A percentile compares a stretch with the other conserved stretches of the same genome.
Conservation (phyloP, 1,140 invertebrate genomes). For the Triops cancriformis region DNA sequence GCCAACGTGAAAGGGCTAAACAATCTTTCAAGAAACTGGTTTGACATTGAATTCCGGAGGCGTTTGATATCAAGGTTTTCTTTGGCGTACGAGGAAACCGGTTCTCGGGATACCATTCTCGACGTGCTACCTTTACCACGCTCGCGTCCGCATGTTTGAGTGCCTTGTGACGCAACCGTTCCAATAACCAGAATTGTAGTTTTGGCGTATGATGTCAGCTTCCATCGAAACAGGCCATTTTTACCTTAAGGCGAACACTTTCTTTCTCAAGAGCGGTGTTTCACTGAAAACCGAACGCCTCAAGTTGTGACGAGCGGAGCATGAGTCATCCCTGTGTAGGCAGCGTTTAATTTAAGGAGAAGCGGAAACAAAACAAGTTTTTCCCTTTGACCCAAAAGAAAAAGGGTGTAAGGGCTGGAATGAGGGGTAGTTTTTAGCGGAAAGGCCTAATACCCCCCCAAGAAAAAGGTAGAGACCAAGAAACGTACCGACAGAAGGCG, state of each 20-base stretch:
- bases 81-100: neutral
- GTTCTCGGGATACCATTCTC: neutral
- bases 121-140: neutral
- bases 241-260: neutral
- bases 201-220: neutral
- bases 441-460: neutral
- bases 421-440: neutral
- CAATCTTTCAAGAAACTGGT: neutral
- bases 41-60: neutral
- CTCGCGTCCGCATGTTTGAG: too few species aligned
- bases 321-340: constrained; percentile 4
- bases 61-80: neutral
- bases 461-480: neutral
- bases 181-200: too few species aligned
- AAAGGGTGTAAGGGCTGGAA: neutral
- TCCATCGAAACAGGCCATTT: neutral
- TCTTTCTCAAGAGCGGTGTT: neutral
- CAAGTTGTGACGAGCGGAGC: neutral
- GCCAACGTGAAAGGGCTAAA: neutral
- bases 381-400: neutral
- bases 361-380: neutral
- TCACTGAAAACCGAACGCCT: neutral
- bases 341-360: neutral
- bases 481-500: too few species aligned
- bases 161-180: too few species aligned